These are phyloP conservation scores for Caenorhabditis sp. DNA, from an alignment of 2,888 invertebrate genomes.

Conservation along the genomic window DNA sequence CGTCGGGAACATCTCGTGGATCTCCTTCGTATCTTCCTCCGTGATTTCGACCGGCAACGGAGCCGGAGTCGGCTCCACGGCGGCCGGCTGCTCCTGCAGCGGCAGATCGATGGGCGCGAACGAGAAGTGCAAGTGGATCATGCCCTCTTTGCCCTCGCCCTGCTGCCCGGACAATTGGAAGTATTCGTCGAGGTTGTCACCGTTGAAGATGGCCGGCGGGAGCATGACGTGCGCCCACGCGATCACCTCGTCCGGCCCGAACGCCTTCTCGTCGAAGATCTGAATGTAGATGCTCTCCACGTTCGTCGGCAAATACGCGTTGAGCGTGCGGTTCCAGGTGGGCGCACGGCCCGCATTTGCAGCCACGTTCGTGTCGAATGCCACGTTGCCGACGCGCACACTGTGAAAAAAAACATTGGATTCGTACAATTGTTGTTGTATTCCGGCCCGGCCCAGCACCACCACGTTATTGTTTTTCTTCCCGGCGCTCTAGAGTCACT, in stretches of 20 bases:
- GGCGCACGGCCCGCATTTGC: constrained; percentile 88
- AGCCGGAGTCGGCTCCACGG: constrained; percentile 20
- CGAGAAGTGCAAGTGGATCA: constrained; percentile 91
- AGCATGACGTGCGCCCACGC: constrained; percentile 94
- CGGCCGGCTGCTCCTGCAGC: constrained; percentile 7
- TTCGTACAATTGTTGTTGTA: not conserved
- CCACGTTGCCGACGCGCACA: constrained; percentile 91
- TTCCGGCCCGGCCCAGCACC: no score
- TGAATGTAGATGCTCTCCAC: constrained; percentile 91
- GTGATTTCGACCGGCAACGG: constrained; percentile 59
- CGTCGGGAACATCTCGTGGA: constrained; percentile 96
- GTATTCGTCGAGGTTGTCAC: constrained; percentile 95
- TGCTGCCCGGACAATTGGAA: constrained; percentile 93
- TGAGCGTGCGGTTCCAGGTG: constrained; percentile 94
- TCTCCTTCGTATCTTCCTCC: constrained; percentile 80
- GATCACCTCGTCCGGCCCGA: constrained; percentile 94
- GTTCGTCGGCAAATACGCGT: constrained; percentile 91
- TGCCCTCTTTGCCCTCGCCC: constrained; percentile 93
- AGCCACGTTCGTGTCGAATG: constrained; percentile 95
- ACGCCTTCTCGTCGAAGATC: constrained; percentile 95
- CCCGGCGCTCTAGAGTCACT: no score
- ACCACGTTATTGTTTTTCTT: no score
- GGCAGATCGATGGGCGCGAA: constrained; percentile 80
- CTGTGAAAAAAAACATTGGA: constrained; percentile 79
- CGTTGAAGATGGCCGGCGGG: constrained; percentile 87